Base-by-base conservation (phyloP, 2,888 invertebrate species). In the Melinopterus prodromus region DNA sequence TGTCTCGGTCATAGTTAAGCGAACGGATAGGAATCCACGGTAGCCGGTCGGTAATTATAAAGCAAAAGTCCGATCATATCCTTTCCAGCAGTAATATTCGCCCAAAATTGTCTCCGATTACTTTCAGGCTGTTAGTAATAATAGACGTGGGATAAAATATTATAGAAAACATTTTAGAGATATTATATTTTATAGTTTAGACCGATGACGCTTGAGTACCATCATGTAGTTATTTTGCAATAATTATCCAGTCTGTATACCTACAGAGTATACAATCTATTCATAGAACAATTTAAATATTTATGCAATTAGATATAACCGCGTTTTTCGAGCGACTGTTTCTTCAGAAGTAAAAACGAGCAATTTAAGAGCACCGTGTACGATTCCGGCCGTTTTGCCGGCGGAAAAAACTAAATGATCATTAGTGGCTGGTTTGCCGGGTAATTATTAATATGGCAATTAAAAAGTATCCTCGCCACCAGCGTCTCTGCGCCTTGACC, bases 361-460 rank as follows among this genome's bases (percentile, higher is more conserved):
- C 36, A 37, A 74, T 74, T 37, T 35, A 37, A 74, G 35, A 36
- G 74, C 35, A 74, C 15, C 74, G 74, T 15, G 35, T 5, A 16
- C 71, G 71, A 35, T 35, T 35, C 74, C 74, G 74, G 74, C 37
- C 74, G 74, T 74, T 74, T 71, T 74, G 36, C 26, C 5, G 36
- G n/a, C 12, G 26, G 35, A 16, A 74, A 74, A 74, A 74, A 74
- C 74, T 74, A 74, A 74, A 74, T 74, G 74, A n/a, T 74, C 74
- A 74, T 74, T 74, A 74, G 74, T 37, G 74, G 37, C n/a, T 74
- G 37, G 26, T 74, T 74, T 36, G 74, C 74, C 74, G 74, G 74
- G 74, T 74, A 74, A 74, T 74, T 74, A 74, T 74, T 36, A 74
- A 74, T 74, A 74, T 74, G 74, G 74, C 74, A 74, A 74, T 74